Percentiles rank a stretch among this genome's conserved stretches.
These are phyloP conservation scores for Notolabrus celidotus DNA, from an alignment of 2,797 vertebrate genomes.

Conservation along the genomic window DNA sequence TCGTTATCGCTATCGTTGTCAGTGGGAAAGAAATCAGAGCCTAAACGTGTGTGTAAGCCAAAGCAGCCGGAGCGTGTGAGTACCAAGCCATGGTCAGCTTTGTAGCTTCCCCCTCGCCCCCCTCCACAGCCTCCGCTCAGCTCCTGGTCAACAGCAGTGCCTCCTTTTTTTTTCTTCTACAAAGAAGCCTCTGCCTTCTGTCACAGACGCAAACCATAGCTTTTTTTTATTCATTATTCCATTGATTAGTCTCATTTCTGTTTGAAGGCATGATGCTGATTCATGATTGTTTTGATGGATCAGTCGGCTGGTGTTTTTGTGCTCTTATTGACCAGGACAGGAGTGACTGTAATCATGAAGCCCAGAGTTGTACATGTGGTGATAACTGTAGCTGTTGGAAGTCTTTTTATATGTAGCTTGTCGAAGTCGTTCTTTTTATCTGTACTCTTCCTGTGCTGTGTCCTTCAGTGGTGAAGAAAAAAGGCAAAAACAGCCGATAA, in stretches of 20 bases:
- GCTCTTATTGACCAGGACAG: slow-evolving; percentile 69
- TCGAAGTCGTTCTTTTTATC: slow-evolving; percentile 33
- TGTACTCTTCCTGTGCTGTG: slow-evolving; percentile 44
- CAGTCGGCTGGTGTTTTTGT: slow-evolving; percentile 35
- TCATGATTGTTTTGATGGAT: slow-evolving; percentile 68
- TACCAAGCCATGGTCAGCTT: slow-evolving; percentile 74
- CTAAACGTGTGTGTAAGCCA: slow-evolving; percentile 84
- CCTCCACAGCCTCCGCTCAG: slow-evolving; percentile 73
- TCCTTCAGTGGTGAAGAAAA: slow-evolving; percentile 13
- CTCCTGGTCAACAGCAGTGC: slow-evolving; percentile 79
- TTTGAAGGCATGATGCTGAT: slow-evolving; percentile 67
- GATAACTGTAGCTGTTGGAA: slow-evolving; percentile 42
- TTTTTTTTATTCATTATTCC: slow-evolving; percentile 67
- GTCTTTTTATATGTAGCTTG: slow-evolving; percentile 49
- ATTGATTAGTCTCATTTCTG: slow-evolving; percentile 47
- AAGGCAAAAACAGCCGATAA: slow-evolving; percentile 1
- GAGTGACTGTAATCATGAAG: slow-evolving; percentile 61
- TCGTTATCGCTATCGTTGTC: slow-evolving; percentile 86
- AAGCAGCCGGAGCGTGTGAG: slow-evolving; percentile 88
- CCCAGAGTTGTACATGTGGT: slow-evolving; percentile 54
- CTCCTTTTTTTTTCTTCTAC: slow-evolving; percentile 54
- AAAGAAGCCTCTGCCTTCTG: slow-evolving; percentile 62
- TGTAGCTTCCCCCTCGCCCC: slow-evolving; percentile 62
- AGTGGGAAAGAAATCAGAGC: slow-evolving; percentile 85
- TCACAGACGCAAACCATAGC: slow-evolving; percentile 74